A percentile compares a stretch with the other conserved stretches of the same genome.
phyloP scores from a whole-genome alignment of 2,113 vertebrate genomes.

The Dicaeum eximium region DNA sequence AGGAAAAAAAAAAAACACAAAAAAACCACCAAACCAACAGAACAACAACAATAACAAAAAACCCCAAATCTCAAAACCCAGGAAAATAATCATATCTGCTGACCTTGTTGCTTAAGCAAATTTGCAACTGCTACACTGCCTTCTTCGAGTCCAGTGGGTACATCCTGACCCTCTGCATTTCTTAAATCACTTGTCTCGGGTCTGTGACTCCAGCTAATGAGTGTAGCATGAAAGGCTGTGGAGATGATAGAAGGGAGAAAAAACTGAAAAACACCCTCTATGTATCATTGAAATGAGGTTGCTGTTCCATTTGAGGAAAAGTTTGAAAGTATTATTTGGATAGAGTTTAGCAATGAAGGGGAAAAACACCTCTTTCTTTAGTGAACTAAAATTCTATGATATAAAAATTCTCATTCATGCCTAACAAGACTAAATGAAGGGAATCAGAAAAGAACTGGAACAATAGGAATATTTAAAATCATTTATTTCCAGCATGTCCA shows the following conservation, averaged over 20 bases:
- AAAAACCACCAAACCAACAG: too few relatives aligned
- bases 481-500: not conserved
- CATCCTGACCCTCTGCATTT: not conserved
- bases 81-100: not conserved
- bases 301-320: not conserved
- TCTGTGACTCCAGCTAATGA: not conserved
- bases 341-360: not conserved
- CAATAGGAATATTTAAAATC: not conserved
- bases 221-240: not conserved
- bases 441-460: not conserved
- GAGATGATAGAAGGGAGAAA: not conserved
- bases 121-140: not conserved
- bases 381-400: not conserved
- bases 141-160: not conserved
- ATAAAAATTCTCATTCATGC: not conserved
- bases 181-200: not conserved
- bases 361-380: not conserved
- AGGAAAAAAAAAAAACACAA: not conserved
- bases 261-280: not conserved
- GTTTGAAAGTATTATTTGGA: not conserved
- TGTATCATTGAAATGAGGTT: not conserved
- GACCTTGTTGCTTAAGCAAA: not conserved
- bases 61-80: not conserved
- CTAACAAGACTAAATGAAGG: not conserved
- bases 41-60: not conserved